Base-by-base conservation (phyloP, 92 coral and sea anemone species). In the Phenganax stokvisi region DNA sequence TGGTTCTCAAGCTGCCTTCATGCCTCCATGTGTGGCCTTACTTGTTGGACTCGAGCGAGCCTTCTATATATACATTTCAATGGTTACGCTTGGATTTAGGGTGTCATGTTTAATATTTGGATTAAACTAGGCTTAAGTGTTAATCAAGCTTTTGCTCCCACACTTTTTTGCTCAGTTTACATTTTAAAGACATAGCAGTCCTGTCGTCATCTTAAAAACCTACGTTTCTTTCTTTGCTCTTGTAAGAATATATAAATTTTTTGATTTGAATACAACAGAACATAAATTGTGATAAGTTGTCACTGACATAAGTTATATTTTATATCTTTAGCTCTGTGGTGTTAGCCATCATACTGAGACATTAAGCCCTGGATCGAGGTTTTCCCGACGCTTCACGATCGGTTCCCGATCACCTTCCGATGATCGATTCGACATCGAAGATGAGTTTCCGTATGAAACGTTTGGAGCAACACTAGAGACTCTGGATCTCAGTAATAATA, bases 391-490 rank as follows among this genome's bases (percentile, higher is more conserved):
- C 27, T 88, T 90, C 71, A 55, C 87, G 20, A 64, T 92, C 68
- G 85, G 47, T 37, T 37, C 88, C 80, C 91, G 89, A 74, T 76
- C 87, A 51, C 80, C 91, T 0, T 78, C 89, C 54, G 92, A 87
- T 81, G 99, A 96, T 0, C 92, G 89, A 10, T 74, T 79, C 52
- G 89, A 81, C 62, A 89, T 93, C 16, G 99, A 92, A 51, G 88
- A 84, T 52, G 99, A 96, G 56, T 74, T 96, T 15, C 96, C 99
- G 8, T 77, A 77, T 6, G 80, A 86, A 8, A 78, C 90, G 63
- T 90, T 92, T 81, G 88, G 91, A 3, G 92, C 89, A n/a, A 92
- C 97, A 16, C 87, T 96, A 47, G 97, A 96, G 77, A 89, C 86
- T 47, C 85, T 96, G 70, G 87, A 85, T 59, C 52, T 96, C 74